Evolutionary conservation across 2,797 vertebrate genomes (phyloP), one percentile per base, ranked within the genome.

Genomic region (Naso thynnoides): DNA sequence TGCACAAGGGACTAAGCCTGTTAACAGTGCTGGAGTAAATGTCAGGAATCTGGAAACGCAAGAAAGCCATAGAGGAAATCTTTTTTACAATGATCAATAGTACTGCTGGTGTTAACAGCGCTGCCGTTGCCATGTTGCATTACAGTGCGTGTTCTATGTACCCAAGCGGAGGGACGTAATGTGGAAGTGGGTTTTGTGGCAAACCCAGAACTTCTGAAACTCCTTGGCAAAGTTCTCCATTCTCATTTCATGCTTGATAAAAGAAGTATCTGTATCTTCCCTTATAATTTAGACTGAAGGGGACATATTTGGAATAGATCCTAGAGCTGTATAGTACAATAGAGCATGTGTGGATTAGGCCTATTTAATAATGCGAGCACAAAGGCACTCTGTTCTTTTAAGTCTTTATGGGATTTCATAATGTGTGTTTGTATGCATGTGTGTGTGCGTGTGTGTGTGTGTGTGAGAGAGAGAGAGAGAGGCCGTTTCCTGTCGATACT

Each of bases 401-500:
- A 91, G 86, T 89, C 87, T 86, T 91, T 93, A 86, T 88, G 83
- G 89, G 86, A 89, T 89, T 90, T 90, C 79, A 85, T 87, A 73
- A 80, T 87, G 83, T 85, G 76, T 78, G 75, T 78, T 24, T 80
- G 75, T 57, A 58, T 45, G 36, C 66, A 75, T 58, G 70, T 67
- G 65, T 63, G 59, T 78, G 70, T 27, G 21, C 36, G 29, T 23
- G 8, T n/a, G 15, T 66, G 57, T 52, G 59, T 54, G 54, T 42
- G 21, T 56, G 77, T 55, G 65, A 74, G 68, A 61, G 52, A 71
- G 66, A 49, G 60, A 55, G 54, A 72, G 82, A 90, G 88, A 90
- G 79, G 89, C 89, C 81, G 85, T 86, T 95, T 94, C 92, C 92
- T 92, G 92, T 93, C 93, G 84, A 92, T 92, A 93, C 90, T 85